A percentile compares a stretch with the other conserved stretches of the same genome.
phyloP scores from a whole-genome alignment of 2,113 vertebrate genomes.

The Butorides virescens region DNA sequence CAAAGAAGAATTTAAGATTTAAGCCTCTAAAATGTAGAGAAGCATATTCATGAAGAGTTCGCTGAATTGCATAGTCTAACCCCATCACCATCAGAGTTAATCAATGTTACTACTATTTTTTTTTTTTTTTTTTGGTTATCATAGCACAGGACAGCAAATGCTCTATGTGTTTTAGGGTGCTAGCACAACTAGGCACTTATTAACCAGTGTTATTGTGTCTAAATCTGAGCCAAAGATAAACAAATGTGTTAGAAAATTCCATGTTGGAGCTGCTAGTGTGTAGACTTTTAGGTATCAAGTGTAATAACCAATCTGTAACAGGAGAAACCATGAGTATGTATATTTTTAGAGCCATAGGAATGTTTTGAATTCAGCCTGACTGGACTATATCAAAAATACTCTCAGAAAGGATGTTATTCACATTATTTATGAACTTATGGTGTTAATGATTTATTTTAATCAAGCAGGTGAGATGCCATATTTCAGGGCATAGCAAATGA shows the following conservation, averaged over 20 bases:
- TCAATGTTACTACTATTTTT: not conserved
- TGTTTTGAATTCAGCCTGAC: not conserved
- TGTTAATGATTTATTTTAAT: slow-evolving; percentile 15
- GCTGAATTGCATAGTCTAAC: not conserved
- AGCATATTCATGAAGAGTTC: not conserved
- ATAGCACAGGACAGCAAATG: not conserved
- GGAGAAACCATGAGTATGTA: not conserved
- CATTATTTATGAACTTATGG: not conserved
- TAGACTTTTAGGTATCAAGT: not conserved
- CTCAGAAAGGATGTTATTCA: slow-evolving; percentile 3
- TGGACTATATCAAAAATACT: not conserved
- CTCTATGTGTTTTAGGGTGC: not conserved
- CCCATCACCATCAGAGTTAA: not conserved
- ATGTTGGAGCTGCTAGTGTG: not conserved
- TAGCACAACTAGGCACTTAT: not conserved
- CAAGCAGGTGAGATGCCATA: not conserved
- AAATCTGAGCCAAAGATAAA: slow-evolving; percentile 2
- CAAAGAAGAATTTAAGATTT: not conserved
- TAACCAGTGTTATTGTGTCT: not conserved
- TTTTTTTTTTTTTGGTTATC: not conserved
- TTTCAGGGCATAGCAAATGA: not conserved
- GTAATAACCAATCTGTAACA: not conserved
- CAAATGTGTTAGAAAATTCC: slow-evolving; percentile 2
- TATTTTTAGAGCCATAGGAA: slow-evolving; percentile 29
- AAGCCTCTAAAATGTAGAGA: not conserved